These are phyloP conservation scores for Xiphorhynchus elegans DNA, from an alignment of 2,113 vertebrate genomes.

Conservation along the genomic window DNA sequence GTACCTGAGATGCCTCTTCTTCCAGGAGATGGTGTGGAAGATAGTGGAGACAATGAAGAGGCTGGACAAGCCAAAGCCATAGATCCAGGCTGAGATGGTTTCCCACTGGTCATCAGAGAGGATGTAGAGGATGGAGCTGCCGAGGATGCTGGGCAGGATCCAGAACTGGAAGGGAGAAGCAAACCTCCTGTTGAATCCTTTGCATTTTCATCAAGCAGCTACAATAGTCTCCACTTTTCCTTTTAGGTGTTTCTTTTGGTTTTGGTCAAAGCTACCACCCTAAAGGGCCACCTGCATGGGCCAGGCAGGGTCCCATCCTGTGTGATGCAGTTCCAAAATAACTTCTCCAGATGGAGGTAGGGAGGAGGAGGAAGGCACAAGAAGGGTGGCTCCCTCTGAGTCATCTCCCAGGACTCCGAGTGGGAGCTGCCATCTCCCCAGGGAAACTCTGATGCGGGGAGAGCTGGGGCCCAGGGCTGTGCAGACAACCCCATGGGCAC, in stretches of 20 bases:
- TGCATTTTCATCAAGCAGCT: not conserved
- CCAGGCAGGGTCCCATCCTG: not conserved
- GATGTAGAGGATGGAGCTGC: slow-evolving; percentile 89
- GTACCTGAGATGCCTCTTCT: slow-evolving; percentile 93
- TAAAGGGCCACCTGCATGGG: rapidly evolving
- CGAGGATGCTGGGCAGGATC: slow-evolving; percentile 92
- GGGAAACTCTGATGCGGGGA: not conserved
- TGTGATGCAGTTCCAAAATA: not conserved
- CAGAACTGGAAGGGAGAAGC: slow-evolving; percentile 77
- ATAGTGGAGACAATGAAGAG: slow-evolving; percentile 95
- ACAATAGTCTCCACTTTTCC: not conserved
- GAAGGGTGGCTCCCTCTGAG: not conserved
- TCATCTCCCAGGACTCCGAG: not conserved
- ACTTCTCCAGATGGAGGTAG: not conserved
- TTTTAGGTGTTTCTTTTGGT: not conserved
- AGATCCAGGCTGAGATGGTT: slow-evolving; percentile 92
- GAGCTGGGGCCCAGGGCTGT: not conserved
- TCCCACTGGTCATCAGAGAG: slow-evolving; percentile 92
- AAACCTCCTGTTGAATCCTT: not conserved
- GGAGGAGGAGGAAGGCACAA: not conserved
- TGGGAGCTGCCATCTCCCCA: not conserved
- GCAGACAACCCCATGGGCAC: not conserved
- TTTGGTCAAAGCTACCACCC: not conserved
- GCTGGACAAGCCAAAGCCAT: slow-evolving; percentile 89
- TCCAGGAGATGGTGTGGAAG: slow-evolving; percentile 96